Evolutionary conservation across 1,140 invertebrate species (phyloP), one percentile per base, ranked within the genome.

Genomic region (Stegodyphus dumicola): DNA sequence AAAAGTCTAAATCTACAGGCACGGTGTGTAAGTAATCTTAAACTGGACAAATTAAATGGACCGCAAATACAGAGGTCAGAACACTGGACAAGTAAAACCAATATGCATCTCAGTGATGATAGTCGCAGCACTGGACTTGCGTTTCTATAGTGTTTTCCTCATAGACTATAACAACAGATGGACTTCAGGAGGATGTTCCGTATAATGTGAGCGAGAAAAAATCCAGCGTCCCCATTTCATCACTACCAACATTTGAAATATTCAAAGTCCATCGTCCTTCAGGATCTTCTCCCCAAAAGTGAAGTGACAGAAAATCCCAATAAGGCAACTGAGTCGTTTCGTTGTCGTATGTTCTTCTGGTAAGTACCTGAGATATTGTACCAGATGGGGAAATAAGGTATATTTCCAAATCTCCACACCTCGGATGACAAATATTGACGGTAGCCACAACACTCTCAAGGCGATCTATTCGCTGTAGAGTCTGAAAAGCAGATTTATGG

Each of bases 271-370:
- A 98, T 17, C 91, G 89, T 4, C 96, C 96, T 33, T 89, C 89
- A 6, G 96, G 94, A 88, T 93, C 90, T 91, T 99, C 97, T 10
- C 96, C 96, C 97, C 97, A 99, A 7, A 94, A 95, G 69, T 96
- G 96, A 0, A 98, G 95, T 0, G 95, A 95, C 92, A 96, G 95
- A 89, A 99, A 95, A 65, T 93, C 94, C 95, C 97, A 99, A 83
- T 94, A 93, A 6, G 91, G 90, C 89, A 97, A 96, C 13, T 95
- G 96, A 6, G 92, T 91, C 1, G 89, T 88, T 11, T 94, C 94
- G 67, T 91, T 90, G 90, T 99, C 97, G 60, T 93, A 89, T 51
- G 92, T 92, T 87, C 97, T 91, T 7, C 92, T 90, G 84, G 93
- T 93, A 74, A 98, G 90, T 56, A 98, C 89, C 88, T 93, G 92